A percentile compares a stretch with the other conserved stretches of the same genome.
Evolutionary conservation across 2,113 vertebrate genomes (phyloP).

Genomic region (Pygoscelis adeliae): DNA sequence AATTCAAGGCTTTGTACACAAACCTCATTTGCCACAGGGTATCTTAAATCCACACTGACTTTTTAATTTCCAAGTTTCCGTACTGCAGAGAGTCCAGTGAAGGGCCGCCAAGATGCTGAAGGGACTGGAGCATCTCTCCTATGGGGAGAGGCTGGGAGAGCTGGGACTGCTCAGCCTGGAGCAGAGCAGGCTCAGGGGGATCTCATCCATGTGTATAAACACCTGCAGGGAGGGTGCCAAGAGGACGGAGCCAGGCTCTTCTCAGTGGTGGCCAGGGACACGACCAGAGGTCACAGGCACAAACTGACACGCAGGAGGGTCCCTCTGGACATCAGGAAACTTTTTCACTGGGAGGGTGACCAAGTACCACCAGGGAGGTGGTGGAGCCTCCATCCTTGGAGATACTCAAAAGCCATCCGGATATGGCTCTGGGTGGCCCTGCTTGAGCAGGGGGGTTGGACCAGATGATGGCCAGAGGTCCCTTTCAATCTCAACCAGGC

Average conservation of each 20-base stretch:
- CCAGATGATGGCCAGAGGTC: not conserved
- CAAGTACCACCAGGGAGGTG: not conserved
- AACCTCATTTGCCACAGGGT: not conserved
- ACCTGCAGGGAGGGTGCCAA: not conserved
- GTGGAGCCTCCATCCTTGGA: not conserved
- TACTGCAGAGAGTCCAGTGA: not conserved
- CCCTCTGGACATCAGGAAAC: not conserved
- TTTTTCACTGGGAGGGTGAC: not conserved
- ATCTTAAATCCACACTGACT: not conserved
- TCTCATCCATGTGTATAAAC: not conserved
- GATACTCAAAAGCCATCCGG: not conserved
- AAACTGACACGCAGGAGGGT: not conserved
- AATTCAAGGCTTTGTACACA: not conserved
- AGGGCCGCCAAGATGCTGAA: not conserved
- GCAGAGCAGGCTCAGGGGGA: not conserved
- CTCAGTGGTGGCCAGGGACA: not conserved
- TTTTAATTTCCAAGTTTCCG: not conserved
- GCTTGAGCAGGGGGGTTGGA: not conserved
- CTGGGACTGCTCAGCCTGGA: not conserved
- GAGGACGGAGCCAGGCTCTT: not conserved
- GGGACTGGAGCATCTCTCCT: not conserved
- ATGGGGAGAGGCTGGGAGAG: not conserved
- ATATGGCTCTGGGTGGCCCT: not conserved
- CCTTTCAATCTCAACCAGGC: not conserved
- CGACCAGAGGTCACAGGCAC: not conserved